These are phyloP conservation scores for Colinus virginianus DNA, from an alignment of 2,113 vertebrate species.

Conservation along the genomic window DNA sequence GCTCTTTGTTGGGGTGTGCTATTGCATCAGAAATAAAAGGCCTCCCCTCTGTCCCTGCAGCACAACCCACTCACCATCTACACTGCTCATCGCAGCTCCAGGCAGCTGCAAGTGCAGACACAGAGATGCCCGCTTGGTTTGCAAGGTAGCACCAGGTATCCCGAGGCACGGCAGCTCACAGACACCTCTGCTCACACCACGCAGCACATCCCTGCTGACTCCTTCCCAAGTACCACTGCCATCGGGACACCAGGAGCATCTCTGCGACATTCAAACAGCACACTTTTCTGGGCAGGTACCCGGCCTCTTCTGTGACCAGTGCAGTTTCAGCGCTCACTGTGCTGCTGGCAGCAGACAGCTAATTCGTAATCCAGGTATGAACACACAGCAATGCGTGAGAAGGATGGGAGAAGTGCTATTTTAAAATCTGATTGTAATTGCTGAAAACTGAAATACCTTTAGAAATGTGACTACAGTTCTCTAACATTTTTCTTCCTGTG, in stretches of 20 bases:
- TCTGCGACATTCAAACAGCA: background rate
- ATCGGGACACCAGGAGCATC: background rate
- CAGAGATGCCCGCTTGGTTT: rapidly evolving
- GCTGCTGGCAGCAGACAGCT: background rate
- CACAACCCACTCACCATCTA: rapidly evolving
- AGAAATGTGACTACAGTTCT: background rate
- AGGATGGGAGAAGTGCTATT: background rate
- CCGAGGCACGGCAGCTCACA: rapidly evolving
- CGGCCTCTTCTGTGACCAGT: background rate
- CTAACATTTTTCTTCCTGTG: background rate
- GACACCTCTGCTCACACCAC: background rate
- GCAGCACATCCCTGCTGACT: background rate
- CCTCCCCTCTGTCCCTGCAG: background rate
- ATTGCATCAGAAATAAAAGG: background rate
- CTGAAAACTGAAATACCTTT: background rate
- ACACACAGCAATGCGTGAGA: rapidly evolving
- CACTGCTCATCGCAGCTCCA: background rate
- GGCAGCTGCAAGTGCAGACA: background rate
- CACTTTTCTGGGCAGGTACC: background rate
- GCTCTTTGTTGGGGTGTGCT: background rate
- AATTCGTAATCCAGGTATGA: background rate
- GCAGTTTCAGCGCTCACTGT: background rate
- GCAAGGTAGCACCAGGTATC: background rate
- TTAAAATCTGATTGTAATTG: background rate
- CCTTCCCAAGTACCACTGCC: background rate